Evolutionary conservation across 2,797 vertebrate genomes (phyloP).

Genomic region (Catharus ustulatus): DNA sequence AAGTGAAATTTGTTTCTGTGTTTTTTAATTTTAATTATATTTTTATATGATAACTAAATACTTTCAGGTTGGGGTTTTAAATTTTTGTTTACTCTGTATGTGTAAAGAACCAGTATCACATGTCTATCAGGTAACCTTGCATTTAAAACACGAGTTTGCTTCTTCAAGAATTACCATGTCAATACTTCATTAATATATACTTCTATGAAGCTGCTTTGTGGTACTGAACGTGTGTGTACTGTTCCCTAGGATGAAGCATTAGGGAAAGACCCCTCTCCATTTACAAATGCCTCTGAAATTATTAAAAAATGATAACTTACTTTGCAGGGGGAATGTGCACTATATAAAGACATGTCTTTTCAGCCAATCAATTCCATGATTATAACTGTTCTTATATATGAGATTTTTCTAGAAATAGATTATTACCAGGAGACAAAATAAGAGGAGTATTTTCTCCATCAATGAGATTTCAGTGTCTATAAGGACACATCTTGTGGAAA

Average conservation of each 20-base stretch:
- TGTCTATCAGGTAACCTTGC: background rate
- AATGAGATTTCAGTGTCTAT: background rate
- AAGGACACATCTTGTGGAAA: background rate
- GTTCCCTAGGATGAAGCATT: background rate
- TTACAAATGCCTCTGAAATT: background rate
- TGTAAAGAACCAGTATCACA: background rate
- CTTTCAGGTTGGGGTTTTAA: background rate
- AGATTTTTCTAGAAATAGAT: background rate
- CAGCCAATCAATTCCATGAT: background rate
- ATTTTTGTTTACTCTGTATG: fast-evolving
- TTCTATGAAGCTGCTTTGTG: background rate
- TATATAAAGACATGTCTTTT: background rate
- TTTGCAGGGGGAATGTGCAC: background rate
- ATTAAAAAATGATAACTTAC: background rate
- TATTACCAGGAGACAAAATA: background rate
- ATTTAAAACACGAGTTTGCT: background rate
- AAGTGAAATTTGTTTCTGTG: background rate
- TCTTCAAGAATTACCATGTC: background rate
- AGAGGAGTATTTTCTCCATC: background rate
- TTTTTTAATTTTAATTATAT: background rate
- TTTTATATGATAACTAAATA: background rate
- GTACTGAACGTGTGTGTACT: fast-evolving
- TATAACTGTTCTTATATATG: background rate
- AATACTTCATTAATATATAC: background rate
- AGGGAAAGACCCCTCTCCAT: background rate